These are phyloP conservation scores for Drosophila busckii DNA, from an alignment of 1,140 invertebrate species.

Conservation along the genomic window DNA sequence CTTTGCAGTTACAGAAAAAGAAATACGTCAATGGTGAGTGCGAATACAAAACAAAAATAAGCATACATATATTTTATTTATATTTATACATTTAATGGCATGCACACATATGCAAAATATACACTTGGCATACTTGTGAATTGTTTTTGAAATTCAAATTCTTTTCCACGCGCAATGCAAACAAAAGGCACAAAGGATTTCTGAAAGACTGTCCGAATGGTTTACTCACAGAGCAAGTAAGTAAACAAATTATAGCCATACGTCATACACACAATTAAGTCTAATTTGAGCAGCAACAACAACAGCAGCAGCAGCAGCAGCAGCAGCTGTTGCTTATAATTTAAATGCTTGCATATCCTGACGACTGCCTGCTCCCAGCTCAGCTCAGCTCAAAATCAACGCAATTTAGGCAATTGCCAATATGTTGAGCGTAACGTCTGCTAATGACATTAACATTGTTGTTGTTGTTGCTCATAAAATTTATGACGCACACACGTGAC, in stretches of 20 bases:
- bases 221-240: constrained; percentile 93
- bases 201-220: constrained; percentile 96
- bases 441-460: constrained; percentile 23
- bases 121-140: background rate
- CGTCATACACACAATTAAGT: constrained; percentile 63
- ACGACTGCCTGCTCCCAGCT: background rate
- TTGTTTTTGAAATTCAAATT: background rate
- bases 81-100: no score
- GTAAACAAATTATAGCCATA: constrained; percentile 34
- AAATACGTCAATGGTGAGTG: constrained; percentile 91
- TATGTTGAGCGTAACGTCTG: constrained; percentile 42
- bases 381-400: constrained; percentile 28
- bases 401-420: constrained; percentile 30
- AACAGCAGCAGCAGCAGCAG: constrained; percentile 13
- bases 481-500: constrained; percentile 38
- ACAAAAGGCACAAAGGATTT: constrained; percentile 94
- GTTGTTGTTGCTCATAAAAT: constrained; percentile 56
- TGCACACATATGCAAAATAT: no score
- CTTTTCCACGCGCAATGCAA: constrained; percentile 27
- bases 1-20: constrained; percentile 89
- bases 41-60: background rate
- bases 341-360: background rate
- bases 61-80: background rate
- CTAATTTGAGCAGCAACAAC: constrained; percentile 39
- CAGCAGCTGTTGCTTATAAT: constrained; percentile 11